phyloP scores from a whole-genome alignment of 1,140 invertebrate genomes.

The Eriosoma lanigerum region DNA sequence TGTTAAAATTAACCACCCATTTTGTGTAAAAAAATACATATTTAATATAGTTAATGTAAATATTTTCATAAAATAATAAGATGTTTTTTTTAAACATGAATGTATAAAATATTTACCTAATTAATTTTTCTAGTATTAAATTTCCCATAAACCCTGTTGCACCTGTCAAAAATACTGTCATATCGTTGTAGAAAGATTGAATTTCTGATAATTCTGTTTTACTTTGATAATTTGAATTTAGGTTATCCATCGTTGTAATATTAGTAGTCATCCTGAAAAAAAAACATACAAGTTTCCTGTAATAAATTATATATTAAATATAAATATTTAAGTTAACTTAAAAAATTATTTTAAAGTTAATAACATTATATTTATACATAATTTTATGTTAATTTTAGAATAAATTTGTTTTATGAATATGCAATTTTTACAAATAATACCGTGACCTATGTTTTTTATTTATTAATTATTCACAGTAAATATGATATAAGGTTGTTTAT shows the following conservation, averaged over 20 bases:
- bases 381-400: no score
- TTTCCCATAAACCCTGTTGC: slow-evolving; percentile 80
- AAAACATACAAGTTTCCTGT: background rate
- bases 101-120: slow-evolving; percentile 55
- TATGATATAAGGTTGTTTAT: no score
- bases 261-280: slow-evolving; percentile 10
- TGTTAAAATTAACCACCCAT: no score
- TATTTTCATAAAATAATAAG: background rate
- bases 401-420: no score
- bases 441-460: no score
- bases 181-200: slow-evolving; percentile 56
- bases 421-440: no score
- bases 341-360: no score
- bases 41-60: background rate
- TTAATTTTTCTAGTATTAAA: slow-evolving; percentile 57
- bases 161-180: slow-evolving; percentile 69
- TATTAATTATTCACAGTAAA: no score
- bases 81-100: no score
- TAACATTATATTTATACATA: no score
- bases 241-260: background rate
- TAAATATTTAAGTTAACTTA: no score
- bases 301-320: background rate
- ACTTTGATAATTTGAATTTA: background rate
- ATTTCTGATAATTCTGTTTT: slow-evolving; percentile 32
- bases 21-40: no score